Conservation (phyloP, 2,797 vertebrate species). For the Phaenicophaeus curvirostris region DNA sequence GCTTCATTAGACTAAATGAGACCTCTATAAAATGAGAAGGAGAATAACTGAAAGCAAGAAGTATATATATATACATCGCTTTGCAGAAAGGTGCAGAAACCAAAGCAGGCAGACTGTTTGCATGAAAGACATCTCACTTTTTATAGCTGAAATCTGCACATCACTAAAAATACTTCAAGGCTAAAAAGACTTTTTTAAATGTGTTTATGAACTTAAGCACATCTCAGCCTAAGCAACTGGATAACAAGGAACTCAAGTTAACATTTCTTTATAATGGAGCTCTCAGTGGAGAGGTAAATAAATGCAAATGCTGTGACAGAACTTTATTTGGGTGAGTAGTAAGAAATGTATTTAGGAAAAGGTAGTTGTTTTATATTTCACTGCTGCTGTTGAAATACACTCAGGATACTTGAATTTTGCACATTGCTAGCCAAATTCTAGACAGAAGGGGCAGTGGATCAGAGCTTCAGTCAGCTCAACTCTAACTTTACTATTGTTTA, state of each 20-base stretch:
- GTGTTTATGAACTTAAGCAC: not conserved
- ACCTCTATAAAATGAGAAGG: not conserved
- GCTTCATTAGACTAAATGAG: constrained; percentile 31
- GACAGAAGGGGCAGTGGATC: not conserved
- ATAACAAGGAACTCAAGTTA: not conserved
- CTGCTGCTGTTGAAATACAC: not conserved
- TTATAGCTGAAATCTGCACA: not conserved
- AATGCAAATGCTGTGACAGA: not conserved
- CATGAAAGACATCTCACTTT: not conserved
- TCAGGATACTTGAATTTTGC: not conserved
- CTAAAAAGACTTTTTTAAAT: not conserved
- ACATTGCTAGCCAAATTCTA: not conserved
- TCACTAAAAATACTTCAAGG: not conserved
- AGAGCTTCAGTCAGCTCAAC: not conserved
- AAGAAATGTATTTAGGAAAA: not conserved
- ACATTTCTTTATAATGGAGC: not conserved
- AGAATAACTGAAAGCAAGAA: constrained; percentile 5
- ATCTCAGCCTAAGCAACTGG: not conserved
- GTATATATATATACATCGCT: not conserved
- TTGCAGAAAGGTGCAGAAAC: not conserved
- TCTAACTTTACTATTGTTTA: not conserved
- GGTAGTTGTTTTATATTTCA: not conserved
- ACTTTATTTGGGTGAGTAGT: not conserved
- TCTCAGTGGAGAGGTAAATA: not conserved
- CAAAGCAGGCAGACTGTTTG: constrained; percentile 3